Base-by-base conservation (phyloP, 1,140 invertebrate species). In the Diabrotica virgifera region DNA sequence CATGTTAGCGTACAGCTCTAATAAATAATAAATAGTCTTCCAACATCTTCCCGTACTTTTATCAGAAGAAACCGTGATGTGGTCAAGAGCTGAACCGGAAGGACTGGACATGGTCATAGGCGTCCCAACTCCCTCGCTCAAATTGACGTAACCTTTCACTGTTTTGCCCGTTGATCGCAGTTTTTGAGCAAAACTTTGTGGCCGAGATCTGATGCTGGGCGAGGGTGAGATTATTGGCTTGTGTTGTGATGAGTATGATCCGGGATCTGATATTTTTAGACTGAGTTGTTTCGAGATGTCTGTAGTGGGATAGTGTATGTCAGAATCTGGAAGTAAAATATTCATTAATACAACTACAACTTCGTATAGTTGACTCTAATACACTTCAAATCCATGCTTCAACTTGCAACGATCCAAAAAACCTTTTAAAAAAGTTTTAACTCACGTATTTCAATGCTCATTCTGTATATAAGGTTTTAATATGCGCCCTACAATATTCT, bases 1-100 rank as follows among this genome's bases (percentile, higher is more conserved):
- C 86, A 94, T 92, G 12, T 92, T 95, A 4, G 94, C 93, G 77
- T 98, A 97, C 14, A 97, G 80, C 74, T 97, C 94, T 40, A 98
- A 80, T 12, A 98, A 82, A 78, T 95, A 90, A 77, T 95, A 97
- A 67, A 98, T 90, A 6, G 93, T 97, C 76, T 92, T 90, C 95
- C 95, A 98, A 76, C 95, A 98, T 69, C 90, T 87, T 38, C 78
- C 81, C 59, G 81, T 80, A 63, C 79, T 79, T 67, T 83, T 83
- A 58, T 84, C 82, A 5, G 80, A 79, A 2, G 81, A 72, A 4
- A 81, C 75, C 0, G 82, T 82, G 35, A 83, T 82, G 63, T 85
- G 84, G 36, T 88, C 85, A 9, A 86, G 72, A 5, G 84, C 82
- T 3, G 86, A 87, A 35, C 81, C 82, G 69, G 70, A 83, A 2